Base-by-base conservation (phyloP, 2,797 vertebrate species). In the Tinamus major region DNA sequence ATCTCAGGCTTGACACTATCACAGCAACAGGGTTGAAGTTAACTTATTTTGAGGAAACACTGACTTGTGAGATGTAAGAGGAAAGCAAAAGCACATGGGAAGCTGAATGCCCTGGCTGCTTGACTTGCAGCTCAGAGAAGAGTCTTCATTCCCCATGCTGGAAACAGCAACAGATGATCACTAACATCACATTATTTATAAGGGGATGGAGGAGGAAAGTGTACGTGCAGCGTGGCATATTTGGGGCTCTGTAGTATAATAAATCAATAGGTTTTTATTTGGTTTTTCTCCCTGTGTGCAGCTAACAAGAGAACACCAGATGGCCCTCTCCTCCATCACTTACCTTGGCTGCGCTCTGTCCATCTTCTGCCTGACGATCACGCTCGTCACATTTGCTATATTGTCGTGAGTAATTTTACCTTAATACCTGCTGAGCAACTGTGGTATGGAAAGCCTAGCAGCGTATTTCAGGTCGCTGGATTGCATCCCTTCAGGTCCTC, bases 281-380 rank as follows among this genome's bases (percentile, higher is more conserved):
- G 2, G 7, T 51, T 23, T 6, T 33, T 31, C 11, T 48, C 59
- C 85, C 39, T 33, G 27, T 85, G 59, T 93, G 85, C 98, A 99
- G 99, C 98, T 99, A 79, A 84, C 98, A 0, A 96, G 41, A 1
- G 98, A 96, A 97, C 99, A 99, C 98, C 97, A 97, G 98, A 98
- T 99, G 98, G 99, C 98, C 72, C 98, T 99, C 55, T 99, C 99
- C 69, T 98, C 98, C 97, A 99, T 99, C 88, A 99, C 98, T 96
- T 99, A 99, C 58, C 72, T 99, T 2, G 99, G 99, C 94, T 99
- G 99, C 37, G 98, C 99, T 2, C 97, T 99, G 87, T 99, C 99
- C 27, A 98, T 99, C 96, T 97, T 99, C 97, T 99, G 99, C 93
- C 97, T 99, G 95, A 96, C 97, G 55, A 98, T 99, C 97, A 99